Evolutionary conservation across 2,888 invertebrate species (phyloP), one percentile per base, ranked within the genome.

Genomic region (Amaurobius ferox): DNA sequence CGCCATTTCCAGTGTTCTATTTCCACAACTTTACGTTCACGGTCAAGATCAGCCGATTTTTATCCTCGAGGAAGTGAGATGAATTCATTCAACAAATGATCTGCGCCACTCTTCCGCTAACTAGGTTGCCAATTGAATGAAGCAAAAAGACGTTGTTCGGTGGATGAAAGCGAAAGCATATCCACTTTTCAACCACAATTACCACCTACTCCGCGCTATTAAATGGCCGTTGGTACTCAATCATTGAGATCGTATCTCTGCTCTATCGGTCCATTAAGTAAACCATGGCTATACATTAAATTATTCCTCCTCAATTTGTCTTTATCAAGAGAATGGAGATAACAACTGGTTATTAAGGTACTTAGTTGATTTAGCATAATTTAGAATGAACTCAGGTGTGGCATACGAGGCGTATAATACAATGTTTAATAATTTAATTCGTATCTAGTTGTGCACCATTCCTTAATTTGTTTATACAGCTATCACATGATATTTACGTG

Each of bases 11-110:
- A 55, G 55, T 55, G 55, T 55, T 23, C 55, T 23, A 55, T 55
- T 55, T 55, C 55, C 55, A 55, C 23, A 55, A 23, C 23, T 23
- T 6, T 55, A 11, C 23, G 55, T 55, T 55, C 55, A 55, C 55
- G 55, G 55, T 55, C 55, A 55, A 55, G 55, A 23, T 55, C 55
- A 55, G 1, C 2, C 11, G 55, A 23, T 35, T 23, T 23, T 55
- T 55, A 3, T 23, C 3, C 35, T 30, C n/a, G 48, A 78, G 78
- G 73, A 73, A 79, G 55, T 64, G 48, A 26, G 19, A n/a, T 40
- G 64, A 79, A 67, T 40, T 66, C 44, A 72, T 29, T 72, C 29
- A 64, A 62, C 71, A 40, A 35, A 30, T 62, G 44, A 72, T 66
- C 79, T 79, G 62, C 9, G 35, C 66, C 70, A 71, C 78, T 71